These are phyloP conservation scores for Poecilia latipinna DNA, from an alignment of 2,113 vertebrate genomes.

Conservation along the genomic window DNA sequence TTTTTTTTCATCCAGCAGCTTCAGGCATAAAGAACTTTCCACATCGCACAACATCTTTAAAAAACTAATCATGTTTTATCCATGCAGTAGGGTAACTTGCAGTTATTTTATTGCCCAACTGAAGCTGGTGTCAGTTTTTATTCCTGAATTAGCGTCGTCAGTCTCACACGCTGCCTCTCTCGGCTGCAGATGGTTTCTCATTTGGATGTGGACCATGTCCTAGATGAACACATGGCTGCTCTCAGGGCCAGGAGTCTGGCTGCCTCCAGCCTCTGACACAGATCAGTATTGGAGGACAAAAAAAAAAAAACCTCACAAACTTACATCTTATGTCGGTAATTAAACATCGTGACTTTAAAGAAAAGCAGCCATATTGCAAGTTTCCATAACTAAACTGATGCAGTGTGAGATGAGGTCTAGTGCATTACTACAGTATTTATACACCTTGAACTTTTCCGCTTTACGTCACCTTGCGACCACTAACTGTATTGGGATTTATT, in stretches of 20 bases:
- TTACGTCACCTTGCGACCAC: too few species aligned
- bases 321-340: background rate
- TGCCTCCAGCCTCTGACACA: conserved; percentile 51
- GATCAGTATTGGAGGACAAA: conserved; percentile 24
- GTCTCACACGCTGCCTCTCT: conserved; percentile 31
- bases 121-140: background rate
- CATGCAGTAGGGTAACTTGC: background rate
- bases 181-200: conserved; percentile 66
- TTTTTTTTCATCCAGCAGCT: too few species aligned
- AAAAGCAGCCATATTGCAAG: background rate
- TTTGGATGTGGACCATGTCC: conserved; percentile 68
- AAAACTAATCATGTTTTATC: background rate
- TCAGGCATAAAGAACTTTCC: too few species aligned
- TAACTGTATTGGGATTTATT: too few species aligned
- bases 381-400: too few species aligned
- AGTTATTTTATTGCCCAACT: background rate
- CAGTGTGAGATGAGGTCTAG: too few species aligned
- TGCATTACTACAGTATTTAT: too few species aligned
- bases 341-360: background rate
- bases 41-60: background rate
- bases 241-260: conserved; percentile 62
- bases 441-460: too few species aligned
- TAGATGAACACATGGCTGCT: conserved; percentile 72
- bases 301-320: background rate
- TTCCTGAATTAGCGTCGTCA: conserved; percentile 11